Percentiles rank a stretch among this genome's conserved stretches.
Evolutionary conservation across 2,113 vertebrate genomes (phyloP).

Genomic region (Albula goreensis): DNA sequence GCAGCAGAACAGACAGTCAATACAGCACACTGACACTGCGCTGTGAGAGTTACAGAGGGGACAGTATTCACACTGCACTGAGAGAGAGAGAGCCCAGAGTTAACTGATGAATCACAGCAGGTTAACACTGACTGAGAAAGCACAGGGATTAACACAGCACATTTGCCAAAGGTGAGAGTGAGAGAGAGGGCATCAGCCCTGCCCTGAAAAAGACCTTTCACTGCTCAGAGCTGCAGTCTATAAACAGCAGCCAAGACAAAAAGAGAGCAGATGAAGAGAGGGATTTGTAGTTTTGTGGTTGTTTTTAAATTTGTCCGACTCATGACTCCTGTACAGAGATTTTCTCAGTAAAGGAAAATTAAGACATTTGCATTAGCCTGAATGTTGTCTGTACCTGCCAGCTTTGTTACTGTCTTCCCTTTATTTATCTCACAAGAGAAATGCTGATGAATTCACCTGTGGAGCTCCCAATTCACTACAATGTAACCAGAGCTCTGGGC

Average conservation of each 20-base stretch:
- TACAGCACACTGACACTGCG: background rate
- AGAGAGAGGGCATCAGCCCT: background rate
- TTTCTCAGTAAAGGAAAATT: background rate
- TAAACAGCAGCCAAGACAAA: background rate
- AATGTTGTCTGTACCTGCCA: background rate
- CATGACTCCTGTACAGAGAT: background rate
- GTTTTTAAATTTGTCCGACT: background rate
- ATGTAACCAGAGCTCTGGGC: background rate
- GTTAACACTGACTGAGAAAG: background rate
- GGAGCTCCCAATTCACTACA: background rate
- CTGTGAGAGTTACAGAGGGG: conserved; percentile 8
- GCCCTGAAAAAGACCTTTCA: background rate
- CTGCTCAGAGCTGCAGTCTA: background rate
- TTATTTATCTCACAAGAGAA: background rate
- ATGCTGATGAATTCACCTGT: background rate
- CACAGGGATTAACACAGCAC: background rate
- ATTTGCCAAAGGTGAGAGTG: background rate
- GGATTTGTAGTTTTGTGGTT: background rate
- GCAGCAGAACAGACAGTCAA: background rate
- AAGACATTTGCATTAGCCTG: too few species aligned
- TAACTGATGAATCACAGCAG: background rate
- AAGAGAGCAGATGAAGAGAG: background rate
- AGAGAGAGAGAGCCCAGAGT: background rate
- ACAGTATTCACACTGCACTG: background rate
- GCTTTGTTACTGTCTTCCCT: background rate